Percentiles rank a stretch among this genome's conserved stretches.
Conservation (phyloP, 2,888 invertebrate genomes). For the Noctua comes region DNA sequence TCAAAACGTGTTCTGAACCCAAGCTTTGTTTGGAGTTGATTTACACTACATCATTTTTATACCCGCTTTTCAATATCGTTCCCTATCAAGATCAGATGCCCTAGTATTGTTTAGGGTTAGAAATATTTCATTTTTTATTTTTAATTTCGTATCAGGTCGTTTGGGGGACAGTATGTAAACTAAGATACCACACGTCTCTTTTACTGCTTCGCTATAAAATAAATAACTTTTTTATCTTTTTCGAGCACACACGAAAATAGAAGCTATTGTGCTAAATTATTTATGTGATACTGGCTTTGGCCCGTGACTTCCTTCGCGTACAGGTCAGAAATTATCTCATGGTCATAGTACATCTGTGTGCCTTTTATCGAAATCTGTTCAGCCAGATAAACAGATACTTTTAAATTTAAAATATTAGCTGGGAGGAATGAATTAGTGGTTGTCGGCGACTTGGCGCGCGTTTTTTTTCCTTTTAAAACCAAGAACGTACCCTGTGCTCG, state of each 20-base stretch:
- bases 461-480: too few species aligned
- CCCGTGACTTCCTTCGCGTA: not conserved
- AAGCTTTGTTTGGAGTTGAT: conserved; percentile 7
- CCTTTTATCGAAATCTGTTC: not conserved
- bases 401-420: not conserved
- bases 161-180: conserved; percentile 72
- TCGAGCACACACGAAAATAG: conserved; percentile 37
- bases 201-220: conserved; percentile 77
- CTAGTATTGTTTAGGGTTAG: conserved; percentile 56
- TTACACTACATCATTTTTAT: conserved; percentile 59
- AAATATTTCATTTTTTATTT: too few species aligned
- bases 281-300: conserved; percentile 26
- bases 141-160: conserved; percentile 56
- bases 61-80: conserved; percentile 54
- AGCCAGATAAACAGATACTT: not conserved
- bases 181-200: conserved; percentile 71
- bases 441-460: too few species aligned
- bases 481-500: too few species aligned
- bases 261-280: conserved; percentile 42
- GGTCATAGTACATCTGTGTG: not conserved
- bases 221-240: conserved; percentile 76
- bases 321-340: not conserved
- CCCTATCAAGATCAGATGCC: conserved; percentile 53
- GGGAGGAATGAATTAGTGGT: too few species aligned
- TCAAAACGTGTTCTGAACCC: not conserved